phyloP scores from a whole-genome alignment of 2,888 invertebrate species.

The Galerucella pusilla region DNA sequence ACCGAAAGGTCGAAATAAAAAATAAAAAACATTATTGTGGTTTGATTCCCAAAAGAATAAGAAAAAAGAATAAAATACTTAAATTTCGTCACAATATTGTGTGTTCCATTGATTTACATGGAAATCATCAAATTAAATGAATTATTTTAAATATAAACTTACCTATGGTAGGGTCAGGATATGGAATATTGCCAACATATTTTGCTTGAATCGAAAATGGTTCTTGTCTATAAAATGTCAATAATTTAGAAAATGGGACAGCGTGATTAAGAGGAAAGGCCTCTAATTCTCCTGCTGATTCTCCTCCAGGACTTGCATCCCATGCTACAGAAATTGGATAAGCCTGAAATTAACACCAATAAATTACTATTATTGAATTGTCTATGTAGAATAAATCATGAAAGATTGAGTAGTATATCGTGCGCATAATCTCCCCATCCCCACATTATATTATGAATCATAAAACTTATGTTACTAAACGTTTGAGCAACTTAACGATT shows the following conservation, averaged over 20 bases:
- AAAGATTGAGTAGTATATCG: too few relatives aligned
- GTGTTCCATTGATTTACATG: too few relatives aligned
- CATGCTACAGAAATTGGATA: slow-evolving; percentile 88
- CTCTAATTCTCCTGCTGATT: slow-evolving; percentile 84
- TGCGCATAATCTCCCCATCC: too few relatives aligned
- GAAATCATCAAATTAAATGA: neutral
- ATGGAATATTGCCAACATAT: slow-evolving; percentile 82
- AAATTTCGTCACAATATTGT: too few relatives aligned
- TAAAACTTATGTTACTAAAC: too few relatives aligned
- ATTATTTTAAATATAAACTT: slow-evolving; percentile 57
- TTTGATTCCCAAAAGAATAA: too few relatives aligned
- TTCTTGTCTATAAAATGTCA: slow-evolving; percentile 91
- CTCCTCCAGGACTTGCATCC: slow-evolving; percentile 73
- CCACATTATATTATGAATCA: too few relatives aligned
- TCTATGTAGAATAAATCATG: too few relatives aligned
- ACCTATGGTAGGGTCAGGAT: slow-evolving; percentile 84
- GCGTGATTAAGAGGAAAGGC: slow-evolving; percentile 91
- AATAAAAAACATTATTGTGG: too few relatives aligned
- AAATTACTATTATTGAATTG: neutral
- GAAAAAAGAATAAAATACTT: too few relatives aligned
- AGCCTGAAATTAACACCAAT: slow-evolving; percentile 62
- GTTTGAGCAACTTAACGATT: too few relatives aligned
- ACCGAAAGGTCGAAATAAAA: too few relatives aligned
- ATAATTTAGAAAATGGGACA: slow-evolving; percentile 93
- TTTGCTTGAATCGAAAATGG: slow-evolving; percentile 89